Percentiles rank a stretch among this genome's conserved stretches.
Evolutionary conservation across 1,140 invertebrate species (phyloP).

Genomic region (Meteorus sp.): DNA sequence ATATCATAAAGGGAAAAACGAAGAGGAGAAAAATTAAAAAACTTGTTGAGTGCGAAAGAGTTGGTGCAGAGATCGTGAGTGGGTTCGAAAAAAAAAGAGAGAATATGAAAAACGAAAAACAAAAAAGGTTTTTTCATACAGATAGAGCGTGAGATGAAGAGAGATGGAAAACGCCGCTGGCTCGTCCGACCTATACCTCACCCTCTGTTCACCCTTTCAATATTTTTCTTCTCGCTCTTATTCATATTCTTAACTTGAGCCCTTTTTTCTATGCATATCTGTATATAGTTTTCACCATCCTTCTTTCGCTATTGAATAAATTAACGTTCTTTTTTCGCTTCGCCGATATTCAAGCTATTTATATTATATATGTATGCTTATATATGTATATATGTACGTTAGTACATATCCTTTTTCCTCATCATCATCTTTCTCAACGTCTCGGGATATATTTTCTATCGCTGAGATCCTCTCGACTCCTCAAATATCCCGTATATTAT

Average conservation of each 20-base stretch:
- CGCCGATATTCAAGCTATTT: slow-evolving; percentile 44
- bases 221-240: slow-evolving; percentile 31
- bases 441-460: slow-evolving; percentile 14
- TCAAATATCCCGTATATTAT: slow-evolving; percentile 5
- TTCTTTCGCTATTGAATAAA: slow-evolving; percentile 49
- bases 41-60: slow-evolving; percentile 42
- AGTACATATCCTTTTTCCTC: slow-evolving; percentile 26
- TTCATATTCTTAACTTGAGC: slow-evolving; percentile 21
- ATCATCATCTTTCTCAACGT: slow-evolving; percentile 32
- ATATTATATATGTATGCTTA: too few species aligned
- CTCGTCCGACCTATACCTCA: slow-evolving; percentile 16
- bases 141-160: too few species aligned
- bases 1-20: slow-evolving; percentile 4
- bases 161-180: slow-evolving; percentile 18
- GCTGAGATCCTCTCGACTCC: not conserved
- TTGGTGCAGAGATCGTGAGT: slow-evolving; percentile 11
- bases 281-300: slow-evolving; percentile 11
- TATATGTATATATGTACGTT: too few species aligned
- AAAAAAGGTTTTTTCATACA: too few species aligned
- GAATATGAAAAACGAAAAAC: slow-evolving; percentile 10
- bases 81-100: slow-evolving; percentile 12
- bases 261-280: slow-evolving; percentile 24
- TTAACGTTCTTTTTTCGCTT: slow-evolving; percentile 53
- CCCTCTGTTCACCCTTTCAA: slow-evolving; percentile 8
- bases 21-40: slow-evolving; percentile 30